Base-by-base conservation (phyloP, 1,140 invertebrate species). In the Mya arenaria region DNA sequence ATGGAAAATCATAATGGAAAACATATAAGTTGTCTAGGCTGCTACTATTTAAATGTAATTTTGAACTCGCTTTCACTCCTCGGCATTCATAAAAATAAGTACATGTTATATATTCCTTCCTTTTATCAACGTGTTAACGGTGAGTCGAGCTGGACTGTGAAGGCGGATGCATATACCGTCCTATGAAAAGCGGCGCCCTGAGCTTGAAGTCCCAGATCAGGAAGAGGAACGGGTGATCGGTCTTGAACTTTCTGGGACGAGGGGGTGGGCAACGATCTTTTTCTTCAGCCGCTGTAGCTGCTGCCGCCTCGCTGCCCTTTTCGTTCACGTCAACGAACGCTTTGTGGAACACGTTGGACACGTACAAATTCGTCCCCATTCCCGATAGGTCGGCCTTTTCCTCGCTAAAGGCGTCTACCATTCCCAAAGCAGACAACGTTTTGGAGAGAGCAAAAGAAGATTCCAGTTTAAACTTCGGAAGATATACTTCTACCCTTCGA, bases 141-240 rank as follows among this genome's bases (percentile, higher is more conserved):
- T n/a, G n/a, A n/a, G n/a, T n/a, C n/a, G n/a, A n/a, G n/a, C n/a
- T n/a, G n/a, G n/a, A n/a, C n/a, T n/a, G n/a, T n/a, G n/a, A n/a
- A n/a, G n/a, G n/a, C 19, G 62, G 62, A 19, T 36, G 8, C 13
- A 37, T 19, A 37, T 91, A 85, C 23, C 85, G 84, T 44, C 96
- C 96, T 86, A 94, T 94, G 90, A 97, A 97, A 5, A 97, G 89
- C 30, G 95, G 94, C 8, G 93, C 92, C 1, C 94, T 94, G 2
- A 93, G 94, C 55, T 92, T 65, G 2, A 94, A 93, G 87, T 96
- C 95, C 69, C 95, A 93, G n/a, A 97, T 95, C 73, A 95, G 94
- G 89, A 96, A 96, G 0, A 96, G 39, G 89, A 96, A 97, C 0
- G 96, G 96, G 81, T 94, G 94, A 86, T 96, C 94, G 4, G 94